These are phyloP conservation scores for Oostethus manadensis DNA, from an alignment of 2,113 vertebrate genomes.

Conservation along the genomic window DNA sequence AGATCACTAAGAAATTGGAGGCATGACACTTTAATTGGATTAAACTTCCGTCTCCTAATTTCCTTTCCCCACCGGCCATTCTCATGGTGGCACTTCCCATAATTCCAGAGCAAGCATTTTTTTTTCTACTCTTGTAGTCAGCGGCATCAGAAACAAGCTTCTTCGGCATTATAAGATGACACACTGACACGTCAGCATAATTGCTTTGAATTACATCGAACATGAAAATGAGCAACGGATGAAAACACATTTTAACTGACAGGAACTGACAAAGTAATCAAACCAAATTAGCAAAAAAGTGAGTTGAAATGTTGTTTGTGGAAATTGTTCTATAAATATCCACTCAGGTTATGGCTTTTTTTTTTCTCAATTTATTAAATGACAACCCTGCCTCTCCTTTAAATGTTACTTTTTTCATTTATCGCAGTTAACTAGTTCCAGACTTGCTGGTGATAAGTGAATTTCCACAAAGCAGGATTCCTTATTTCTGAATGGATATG, in stretches of 20 bases:
- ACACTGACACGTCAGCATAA: too few species aligned
- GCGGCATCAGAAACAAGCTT: not conserved
- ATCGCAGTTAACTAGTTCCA: too few species aligned
- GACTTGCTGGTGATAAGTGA: too few species aligned
- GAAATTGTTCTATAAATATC: slow-evolving; percentile 38
- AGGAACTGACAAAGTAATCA: slow-evolving; percentile 31
- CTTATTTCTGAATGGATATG: too few species aligned
- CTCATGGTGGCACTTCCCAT: slow-evolving; percentile 12
- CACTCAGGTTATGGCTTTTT: slow-evolving; percentile 15
- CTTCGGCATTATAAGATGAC: too few species aligned
- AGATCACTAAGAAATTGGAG: slow-evolving; percentile 39
- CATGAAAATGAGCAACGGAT: too few species aligned
- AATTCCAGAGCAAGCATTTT: slow-evolving; percentile 10
- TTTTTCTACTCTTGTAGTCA: slow-evolving; percentile 2
- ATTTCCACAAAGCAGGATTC: too few species aligned
- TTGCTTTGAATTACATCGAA: too few species aligned
- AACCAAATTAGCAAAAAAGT: slow-evolving; percentile 23
- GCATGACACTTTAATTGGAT: slow-evolving; percentile 65
- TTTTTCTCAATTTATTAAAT: not conserved
- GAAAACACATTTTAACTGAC: slow-evolving; percentile 22
- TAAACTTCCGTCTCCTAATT: slow-evolving; percentile 18
- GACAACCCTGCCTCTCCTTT: too few species aligned
- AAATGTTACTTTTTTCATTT: too few species aligned
- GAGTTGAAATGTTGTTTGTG: slow-evolving; percentile 34
- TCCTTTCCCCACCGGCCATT: slow-evolving; percentile 3